Percentiles rank a stretch among this genome's conserved stretches.
Conservation (phyloP, 2,888 invertebrate genomes). For the Tachina fera region DNA sequence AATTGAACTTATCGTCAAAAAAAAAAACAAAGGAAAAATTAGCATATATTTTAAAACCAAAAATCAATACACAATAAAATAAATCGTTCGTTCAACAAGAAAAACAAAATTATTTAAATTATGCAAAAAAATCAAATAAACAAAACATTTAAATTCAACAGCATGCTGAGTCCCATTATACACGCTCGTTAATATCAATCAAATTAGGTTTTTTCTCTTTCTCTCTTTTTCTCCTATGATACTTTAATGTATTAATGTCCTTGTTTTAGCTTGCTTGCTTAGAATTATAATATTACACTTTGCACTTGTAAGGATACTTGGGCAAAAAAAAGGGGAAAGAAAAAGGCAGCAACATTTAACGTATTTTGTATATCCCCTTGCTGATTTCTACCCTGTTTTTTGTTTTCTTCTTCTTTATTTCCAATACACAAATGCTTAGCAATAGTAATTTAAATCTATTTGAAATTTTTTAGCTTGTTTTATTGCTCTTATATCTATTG, state of each 20-base stretch:
- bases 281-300: conserved; percentile 25
- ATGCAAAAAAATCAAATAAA: conserved; percentile 3
- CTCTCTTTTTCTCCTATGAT: background rate
- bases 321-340: too few species aligned
- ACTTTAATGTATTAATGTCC: conserved; percentile 13
- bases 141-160: conserved; percentile 18
- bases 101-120: conserved; percentile 6
- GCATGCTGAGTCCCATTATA: conserved; percentile 1
- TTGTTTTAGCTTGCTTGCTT: background rate
- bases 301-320: conserved; percentile 38
- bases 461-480: conserved; percentile 43
- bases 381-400: background rate
- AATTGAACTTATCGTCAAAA: too few species aligned
- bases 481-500: conserved; percentile 22
- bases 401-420: background rate
- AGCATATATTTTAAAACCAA: too few species aligned
- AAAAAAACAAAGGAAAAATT: too few species aligned
- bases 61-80: background rate
- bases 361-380: conserved; percentile 1
- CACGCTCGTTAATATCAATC: conserved; percentile 42
- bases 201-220: background rate
- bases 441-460: conserved; percentile 64
- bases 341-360: too few species aligned
- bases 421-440: conserved; percentile 1
- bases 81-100: background rate